These are phyloP conservation scores for Taphrorychus bicolor DNA, from an alignment of 2,888 invertebrate species.

Conservation along the genomic window DNA sequence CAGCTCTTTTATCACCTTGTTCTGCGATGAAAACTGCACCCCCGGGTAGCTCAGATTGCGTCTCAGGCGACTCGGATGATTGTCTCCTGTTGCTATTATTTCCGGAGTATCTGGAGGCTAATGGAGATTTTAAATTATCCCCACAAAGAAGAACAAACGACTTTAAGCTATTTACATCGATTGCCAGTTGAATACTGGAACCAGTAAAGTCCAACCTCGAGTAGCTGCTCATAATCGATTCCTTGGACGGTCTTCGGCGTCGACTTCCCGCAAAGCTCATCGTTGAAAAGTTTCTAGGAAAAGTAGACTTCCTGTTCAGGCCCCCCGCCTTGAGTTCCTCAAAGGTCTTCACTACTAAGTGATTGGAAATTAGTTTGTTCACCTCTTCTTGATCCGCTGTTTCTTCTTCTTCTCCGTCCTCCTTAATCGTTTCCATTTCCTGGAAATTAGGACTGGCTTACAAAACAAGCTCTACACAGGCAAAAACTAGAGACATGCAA, in stretches of 20 bases:
- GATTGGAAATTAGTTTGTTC: slow-evolving; percentile 53
- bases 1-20: slow-evolving; percentile 51
- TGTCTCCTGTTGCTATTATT: not conserved
- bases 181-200: slow-evolving; percentile 73
- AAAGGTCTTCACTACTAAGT: slow-evolving; percentile 51
- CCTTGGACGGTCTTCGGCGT: slow-evolving; percentile 54
- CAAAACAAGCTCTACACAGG: not conserved
- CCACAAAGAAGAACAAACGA: too few relatives aligned
- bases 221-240: slow-evolving; percentile 74
- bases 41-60: slow-evolving; percentile 59
- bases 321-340: slow-evolving; percentile 55
- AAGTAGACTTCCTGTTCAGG: slow-evolving; percentile 55
- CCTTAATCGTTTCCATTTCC: slow-evolving; percentile 75
- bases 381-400: slow-evolving; percentile 63
- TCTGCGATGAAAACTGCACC: slow-evolving; percentile 53
- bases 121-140: not conserved
- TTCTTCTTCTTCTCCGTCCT: slow-evolving; percentile 64
- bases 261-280: slow-evolving; percentile 54
- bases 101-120: slow-evolving; percentile 24
- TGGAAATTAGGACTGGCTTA: slow-evolving; percentile 49
- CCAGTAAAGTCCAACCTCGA: slow-evolving; percentile 79
- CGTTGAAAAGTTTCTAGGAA: slow-evolving; percentile 58
- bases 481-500: not conserved
- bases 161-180: slow-evolving; percentile 65
- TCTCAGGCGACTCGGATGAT: slow-evolving; percentile 46